Percentiles rank a stretch among this genome's conserved stretches.
These are phyloP conservation scores for Lithobates pipiens DNA, from an alignment of 2,797 vertebrate genomes.

Conservation along the genomic window DNA sequence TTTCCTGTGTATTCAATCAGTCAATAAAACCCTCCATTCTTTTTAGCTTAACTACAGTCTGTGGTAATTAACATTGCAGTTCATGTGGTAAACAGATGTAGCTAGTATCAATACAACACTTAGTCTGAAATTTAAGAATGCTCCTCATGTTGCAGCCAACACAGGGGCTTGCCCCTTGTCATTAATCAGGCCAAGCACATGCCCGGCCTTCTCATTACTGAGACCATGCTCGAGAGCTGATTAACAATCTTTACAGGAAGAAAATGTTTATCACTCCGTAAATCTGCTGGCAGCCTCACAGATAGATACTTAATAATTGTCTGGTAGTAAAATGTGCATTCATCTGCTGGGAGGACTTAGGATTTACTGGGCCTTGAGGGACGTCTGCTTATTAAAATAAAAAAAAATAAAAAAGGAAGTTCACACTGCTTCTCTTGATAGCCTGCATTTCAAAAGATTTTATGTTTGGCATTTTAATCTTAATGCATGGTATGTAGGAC, in stretches of 20 bases:
- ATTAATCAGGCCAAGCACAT: constrained; percentile 60
- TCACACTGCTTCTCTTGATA: constrained; percentile 47
- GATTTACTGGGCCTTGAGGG: constrained; percentile 58
- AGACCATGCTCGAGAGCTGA: constrained; percentile 43
- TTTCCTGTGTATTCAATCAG: not conserved
- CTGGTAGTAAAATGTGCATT: constrained; percentile 61
- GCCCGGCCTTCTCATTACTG: constrained; percentile 52
- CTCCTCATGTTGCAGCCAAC: constrained; percentile 37
- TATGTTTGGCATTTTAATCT: constrained; percentile 42
- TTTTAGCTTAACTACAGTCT: not conserved
- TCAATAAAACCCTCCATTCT: not conserved
- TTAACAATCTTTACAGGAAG: constrained; percentile 60
- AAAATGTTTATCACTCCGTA: constrained; percentile 62
- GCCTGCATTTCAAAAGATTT: constrained; percentile 41
- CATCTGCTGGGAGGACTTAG: constrained; percentile 57
- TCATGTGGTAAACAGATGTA: constrained; percentile 40
- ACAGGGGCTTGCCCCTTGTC: constrained; percentile 54
- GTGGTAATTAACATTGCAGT: constrained; percentile 3
- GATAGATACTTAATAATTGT: constrained; percentile 64
- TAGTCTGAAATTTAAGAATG: constrained; percentile 48
- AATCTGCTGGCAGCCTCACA: constrained; percentile 60
- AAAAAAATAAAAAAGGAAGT: constrained; percentile 33
- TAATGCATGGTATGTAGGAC: not conserved
- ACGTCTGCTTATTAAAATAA: constrained; percentile 56
- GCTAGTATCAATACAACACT: constrained; percentile 24